Percentiles rank a stretch among this genome's conserved stretches.
Evolutionary conservation across 2,113 vertebrate species (phyloP).

Genomic region (Glaucidium brasilianum): DNA sequence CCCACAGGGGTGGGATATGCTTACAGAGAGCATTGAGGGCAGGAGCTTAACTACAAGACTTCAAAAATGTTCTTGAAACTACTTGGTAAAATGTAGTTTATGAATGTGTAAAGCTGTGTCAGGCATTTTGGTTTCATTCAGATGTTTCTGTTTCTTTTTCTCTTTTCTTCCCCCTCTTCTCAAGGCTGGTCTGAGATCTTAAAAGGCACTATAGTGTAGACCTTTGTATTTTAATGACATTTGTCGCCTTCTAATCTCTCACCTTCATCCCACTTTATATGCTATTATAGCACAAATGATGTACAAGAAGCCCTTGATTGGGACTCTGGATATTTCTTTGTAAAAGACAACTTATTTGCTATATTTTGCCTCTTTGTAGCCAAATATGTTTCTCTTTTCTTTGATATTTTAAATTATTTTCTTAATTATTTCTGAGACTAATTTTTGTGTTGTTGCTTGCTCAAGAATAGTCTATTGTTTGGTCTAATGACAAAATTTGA

Average conservation of each 20-base stretch:
- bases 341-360: neutral
- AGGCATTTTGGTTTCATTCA: neutral
- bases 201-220: neutral
- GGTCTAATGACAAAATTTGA: slow-evolving; percentile 3
- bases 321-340: neutral
- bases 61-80: neutral
- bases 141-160: neutral
- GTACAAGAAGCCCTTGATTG: neutral
- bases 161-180: neutral
- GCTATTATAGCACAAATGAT: neutral
- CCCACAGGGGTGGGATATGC: neutral
- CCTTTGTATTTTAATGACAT: neutral
- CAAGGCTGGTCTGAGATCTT: neutral
- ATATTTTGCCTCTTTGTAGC: neutral
- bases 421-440: neutral
- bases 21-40: neutral
- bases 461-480: neutral
- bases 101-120: neutral
- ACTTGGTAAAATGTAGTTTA: neutral
- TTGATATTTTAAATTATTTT: neutral
- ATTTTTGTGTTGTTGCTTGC: neutral
- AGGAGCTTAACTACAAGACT: neutral
- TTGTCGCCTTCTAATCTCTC: neutral
- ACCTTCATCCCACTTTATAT: neutral
- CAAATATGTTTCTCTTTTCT: neutral